Percentiles rank a stretch among this genome's conserved stretches.
Evolutionary conservation across 53 echinoderm and acorn worm species (phyloP).

Genomic region (Paracentrotus lividus): DNA sequence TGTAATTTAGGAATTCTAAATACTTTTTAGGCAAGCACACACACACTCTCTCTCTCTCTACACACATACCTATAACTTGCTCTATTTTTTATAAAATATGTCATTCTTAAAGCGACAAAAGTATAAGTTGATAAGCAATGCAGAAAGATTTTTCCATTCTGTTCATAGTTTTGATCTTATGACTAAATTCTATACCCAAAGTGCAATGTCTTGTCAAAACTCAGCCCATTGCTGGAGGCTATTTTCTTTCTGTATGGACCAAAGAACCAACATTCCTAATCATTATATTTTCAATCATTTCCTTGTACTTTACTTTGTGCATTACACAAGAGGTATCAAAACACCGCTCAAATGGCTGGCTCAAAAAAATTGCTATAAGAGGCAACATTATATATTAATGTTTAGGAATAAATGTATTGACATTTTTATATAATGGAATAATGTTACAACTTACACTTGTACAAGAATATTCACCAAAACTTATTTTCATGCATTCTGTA

Average conservation of each 20-base stretch:
- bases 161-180: neutral
- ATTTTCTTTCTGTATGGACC: constrained; percentile 5
- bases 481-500: no score
- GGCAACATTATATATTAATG: neutral
- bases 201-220: constrained; percentile 32
- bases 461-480: no score
- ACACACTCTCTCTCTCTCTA: neutral
- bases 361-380: neutral
- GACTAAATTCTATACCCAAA: neutral
- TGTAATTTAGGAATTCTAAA: neutral
- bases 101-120: neutral
- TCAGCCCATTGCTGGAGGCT: neutral
- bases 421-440: neutral
- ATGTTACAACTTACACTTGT: no score
- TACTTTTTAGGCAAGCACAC: neutral
- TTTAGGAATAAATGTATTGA: neutral
- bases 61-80: neutral
- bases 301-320: neutral
- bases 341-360: neutral
- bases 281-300: neutral
- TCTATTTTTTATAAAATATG: neutral
- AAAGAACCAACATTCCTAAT: constrained; percentile 4
- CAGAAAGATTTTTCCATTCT: neutral
- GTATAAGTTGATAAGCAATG: neutral
- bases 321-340: neutral